Evolutionary conservation across 2,888 invertebrate genomes (phyloP), one percentile per base, ranked within the genome.

Genomic region (Phytoseiulus persimilis): DNA sequence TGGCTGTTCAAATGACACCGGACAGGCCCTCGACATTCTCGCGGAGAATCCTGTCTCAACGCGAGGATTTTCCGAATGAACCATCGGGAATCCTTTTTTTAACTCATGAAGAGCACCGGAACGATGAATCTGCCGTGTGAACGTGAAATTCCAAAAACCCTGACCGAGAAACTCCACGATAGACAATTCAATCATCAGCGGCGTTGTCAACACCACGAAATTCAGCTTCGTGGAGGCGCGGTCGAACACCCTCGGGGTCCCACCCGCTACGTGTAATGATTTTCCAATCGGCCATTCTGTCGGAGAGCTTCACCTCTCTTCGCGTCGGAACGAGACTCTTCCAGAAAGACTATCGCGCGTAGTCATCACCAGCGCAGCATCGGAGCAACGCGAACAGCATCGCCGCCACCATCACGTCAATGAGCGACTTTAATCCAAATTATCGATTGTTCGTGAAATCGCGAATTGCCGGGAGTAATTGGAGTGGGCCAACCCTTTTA

Each of bases 191-290:
- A 28, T 65, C 65, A 65, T 65, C 65, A 65, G 65, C 18, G 65
- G 18, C 65, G 65, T 65, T 65, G 65, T 65, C 65, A 65, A 65
- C 65, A 65, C 65, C 65, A 65, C 18, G 65, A 23, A 65, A 65
- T 23, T 14, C 2, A 28, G 65, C 65, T 3, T 18, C 65, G 65
- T 2, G 28, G 18, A 65, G 65, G 65, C 28, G 65, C 65, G 65
- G 65, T 65, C 46, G 18, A 65, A 65, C 65, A 65, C 65, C 65
- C 65, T 65, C 18, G 65, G 65, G 65, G 65, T 65, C 9, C 65
- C 65, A 65, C 65, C 65, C 65, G 65, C 65, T 65, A 65, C 65
- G 65, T 65, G 65, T 65, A 65, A 65, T 65, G 65, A 65, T 65
- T 65, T 65, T 65, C 65, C 65, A 65, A 65, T 65, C 18, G 65